Base-by-base conservation (phyloP, 2,113 vertebrate genomes). In the Deroptyus accipitrinus region DNA sequence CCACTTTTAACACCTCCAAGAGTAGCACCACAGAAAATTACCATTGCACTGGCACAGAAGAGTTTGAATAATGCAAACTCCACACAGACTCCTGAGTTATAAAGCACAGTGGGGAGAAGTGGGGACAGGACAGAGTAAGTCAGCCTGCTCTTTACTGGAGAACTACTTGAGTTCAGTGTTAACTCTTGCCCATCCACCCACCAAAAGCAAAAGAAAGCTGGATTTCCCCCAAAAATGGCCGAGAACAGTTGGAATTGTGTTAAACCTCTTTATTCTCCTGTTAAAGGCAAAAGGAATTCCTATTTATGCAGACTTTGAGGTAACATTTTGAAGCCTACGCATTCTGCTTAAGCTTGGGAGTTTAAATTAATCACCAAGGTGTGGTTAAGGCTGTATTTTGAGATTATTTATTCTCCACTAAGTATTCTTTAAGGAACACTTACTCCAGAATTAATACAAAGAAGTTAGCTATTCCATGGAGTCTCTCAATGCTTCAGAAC, bases 1-100 rank as follows among this genome's bases (percentile, higher is more conserved):
- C 4, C 1, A 67, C 27, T 78, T 17, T 28, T 27, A 5, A 39
- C 28, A 57, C 22, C 54, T 23, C 2, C 9, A 48, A 33, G 49
- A 91, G n/a, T 24, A 74, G 17, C 52, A 49, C 15, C 39, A 46
- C 42, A 88, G 66, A 39, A 82, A 37, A 80, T 3, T 7, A 63
- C 19, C 37, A 17, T 25, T 31, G 48, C 13, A 54, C 19, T 13
- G 35, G 17, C 42, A 41, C 0, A 5, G 44, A 20, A 13, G 31
- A 42, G 44, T 5, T 2, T 35, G 59, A 55, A 16, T 17, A 61
- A 35, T 0, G 1, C 2, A 3, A 73, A 39, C 33, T 15, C 22
- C 57, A 59, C 12, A 37, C 5, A 54, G 30, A 33, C 41, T 48
- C 44, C 18, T 16, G 12, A 55, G 13, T 48, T 49, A 66, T 12